Evolutionary conservation across 2,113 vertebrate genomes (phyloP).

Genomic region (Apteryx mantelli): DNA sequence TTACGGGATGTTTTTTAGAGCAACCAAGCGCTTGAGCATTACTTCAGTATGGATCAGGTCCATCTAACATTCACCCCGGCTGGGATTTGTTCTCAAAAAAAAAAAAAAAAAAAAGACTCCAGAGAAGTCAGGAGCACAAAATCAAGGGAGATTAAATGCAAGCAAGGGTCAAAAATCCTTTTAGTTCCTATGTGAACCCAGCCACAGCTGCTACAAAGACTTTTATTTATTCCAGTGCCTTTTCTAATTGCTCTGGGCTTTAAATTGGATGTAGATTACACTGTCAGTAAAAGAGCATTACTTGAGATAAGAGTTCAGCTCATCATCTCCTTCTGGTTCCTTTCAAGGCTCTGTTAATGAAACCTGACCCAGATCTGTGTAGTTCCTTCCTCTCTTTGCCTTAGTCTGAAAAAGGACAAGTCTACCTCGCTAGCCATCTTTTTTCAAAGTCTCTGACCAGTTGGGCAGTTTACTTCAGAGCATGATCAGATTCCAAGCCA

Average conservation of each 20-base stretch:
- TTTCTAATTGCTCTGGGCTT: not conserved
- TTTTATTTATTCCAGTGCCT: not conserved
- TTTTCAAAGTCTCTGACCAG: not conserved
- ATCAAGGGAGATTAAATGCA: not conserved
- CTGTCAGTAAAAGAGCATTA: not conserved
- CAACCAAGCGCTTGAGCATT: not conserved
- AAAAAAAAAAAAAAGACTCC: not conserved
- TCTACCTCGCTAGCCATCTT: not conserved
- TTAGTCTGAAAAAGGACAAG: not conserved
- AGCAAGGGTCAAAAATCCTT: not conserved
- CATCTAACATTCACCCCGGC: not conserved
- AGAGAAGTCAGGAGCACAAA: not conserved
- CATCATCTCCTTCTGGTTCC: not conserved
- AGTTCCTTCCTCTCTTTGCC: not conserved
- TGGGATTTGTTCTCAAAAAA: too few species aligned
- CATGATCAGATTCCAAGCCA: slow-evolving; percentile 33
- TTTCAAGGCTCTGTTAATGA: not conserved
- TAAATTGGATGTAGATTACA: not conserved
- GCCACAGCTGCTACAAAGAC: not conserved
- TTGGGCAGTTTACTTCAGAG: slow-evolving; percentile 21
- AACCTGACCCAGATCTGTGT: not conserved
- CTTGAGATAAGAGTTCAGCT: not conserved
- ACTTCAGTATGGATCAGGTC: fast-evolving
- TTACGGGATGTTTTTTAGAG: not conserved
- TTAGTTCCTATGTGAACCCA: not conserved